Evolutionary conservation across 2,888 invertebrate species (phyloP), one percentile per base, ranked within the genome.

Genomic region (Brachypterus glaber): DNA sequence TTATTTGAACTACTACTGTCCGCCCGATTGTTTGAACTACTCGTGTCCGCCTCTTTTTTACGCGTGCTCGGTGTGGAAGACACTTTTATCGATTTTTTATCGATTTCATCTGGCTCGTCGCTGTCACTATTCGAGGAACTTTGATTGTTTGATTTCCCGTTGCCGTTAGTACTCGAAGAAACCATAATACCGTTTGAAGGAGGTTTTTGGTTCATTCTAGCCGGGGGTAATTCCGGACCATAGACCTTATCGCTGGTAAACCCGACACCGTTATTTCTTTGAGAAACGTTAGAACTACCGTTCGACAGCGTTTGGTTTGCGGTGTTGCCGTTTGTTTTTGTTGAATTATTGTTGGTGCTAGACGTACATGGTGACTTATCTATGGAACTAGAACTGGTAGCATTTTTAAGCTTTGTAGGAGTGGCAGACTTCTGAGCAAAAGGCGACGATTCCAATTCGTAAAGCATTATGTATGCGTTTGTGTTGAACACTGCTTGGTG

Each of bases 391-490:
- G 7, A 16, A 38, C 14, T 8, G 8, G 12, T 8, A 15, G 31
- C 9, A 12, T 9, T 35, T 13, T 29, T 42, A 13, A 18, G 39
- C 25, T 44, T 47, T 26, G 37, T 9, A 7, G 21, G 21, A 9
- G 21, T 9, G 7, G 21, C 21, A 7, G 21, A 21, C 41, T 50
- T 50, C 49, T 52, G 51, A 37, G 57, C 36, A 50, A 58, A 52
- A 11, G 62, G 55, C 33, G 58, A 45, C 25, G 55, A 51, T 51
- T 68, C 66, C 39, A 66, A 44, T 51, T 90, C 89, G 61, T 91
- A 95, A 58, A 95, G 84, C 72, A 95, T 83, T 36, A 95, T 86
- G 58, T 95, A 95, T 0, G 93, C 90, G 58, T 90, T 91, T 33
- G 85, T 85, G 50, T 78, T 82, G 45, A 89, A 72, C 35, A 88